These are phyloP conservation scores for Pangasius macronema DNA, from an alignment of 2,797 vertebrate species.

Conservation along the genomic window DNA sequence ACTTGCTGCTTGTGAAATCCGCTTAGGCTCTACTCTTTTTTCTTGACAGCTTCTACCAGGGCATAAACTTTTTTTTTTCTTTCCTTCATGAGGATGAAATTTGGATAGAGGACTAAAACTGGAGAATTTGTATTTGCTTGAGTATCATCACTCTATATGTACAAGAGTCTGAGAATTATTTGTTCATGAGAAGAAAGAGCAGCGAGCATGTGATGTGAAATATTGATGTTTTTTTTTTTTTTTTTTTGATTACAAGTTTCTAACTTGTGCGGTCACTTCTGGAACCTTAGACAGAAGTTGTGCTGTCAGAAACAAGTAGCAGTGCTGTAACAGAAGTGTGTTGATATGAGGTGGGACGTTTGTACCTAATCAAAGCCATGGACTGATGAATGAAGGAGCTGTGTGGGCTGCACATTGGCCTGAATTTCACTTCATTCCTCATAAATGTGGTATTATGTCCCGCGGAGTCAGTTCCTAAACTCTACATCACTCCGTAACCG, in stretches of 20 bases:
- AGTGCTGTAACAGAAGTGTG: not conserved
- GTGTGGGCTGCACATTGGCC: conserved; percentile 25
- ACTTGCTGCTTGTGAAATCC: conserved; percentile 72
- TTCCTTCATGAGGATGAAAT: conserved; percentile 39
- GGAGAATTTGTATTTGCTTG: conserved; percentile 15
- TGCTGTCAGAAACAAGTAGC: conserved; percentile 1
- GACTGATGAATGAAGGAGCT: conserved; percentile 42
- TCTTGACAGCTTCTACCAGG: conserved; percentile 32
- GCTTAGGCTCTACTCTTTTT: conserved; percentile 61
- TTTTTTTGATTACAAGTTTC: not conserved
- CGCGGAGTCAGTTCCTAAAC: conserved; percentile 29
- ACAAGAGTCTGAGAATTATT: conserved; percentile 18
- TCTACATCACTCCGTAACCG: conserved; percentile 64
- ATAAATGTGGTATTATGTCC: conserved; percentile 35
- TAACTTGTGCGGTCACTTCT: not conserved
- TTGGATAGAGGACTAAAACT: conserved; percentile 20
- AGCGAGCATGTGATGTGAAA: conserved; percentile 1
- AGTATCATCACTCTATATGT: not conserved
- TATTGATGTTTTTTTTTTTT: not conserved
- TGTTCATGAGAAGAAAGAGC: not conserved
- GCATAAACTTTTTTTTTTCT: conserved; percentile 41
- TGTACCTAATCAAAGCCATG: conserved; percentile 14
- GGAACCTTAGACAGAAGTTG: not conserved
- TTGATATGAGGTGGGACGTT: conserved; percentile 29
- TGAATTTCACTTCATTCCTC: conserved; percentile 25